Conservation (phyloP, 1,140 invertebrate species). For the Drosophila tropicalis region DNA sequence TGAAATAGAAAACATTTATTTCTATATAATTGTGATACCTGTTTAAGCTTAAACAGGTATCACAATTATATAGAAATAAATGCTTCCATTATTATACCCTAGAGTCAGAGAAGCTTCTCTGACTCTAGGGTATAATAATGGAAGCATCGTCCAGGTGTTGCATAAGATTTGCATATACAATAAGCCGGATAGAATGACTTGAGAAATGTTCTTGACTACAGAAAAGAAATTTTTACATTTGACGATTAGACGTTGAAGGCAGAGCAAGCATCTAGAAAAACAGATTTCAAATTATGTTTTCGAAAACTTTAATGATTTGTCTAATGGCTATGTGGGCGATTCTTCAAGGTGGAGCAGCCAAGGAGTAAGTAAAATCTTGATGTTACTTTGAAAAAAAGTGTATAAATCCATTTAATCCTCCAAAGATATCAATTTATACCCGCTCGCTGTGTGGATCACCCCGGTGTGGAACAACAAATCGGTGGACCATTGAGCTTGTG, state of each 20-base stretch:
- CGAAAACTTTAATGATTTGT: slow-evolving; percentile 17
- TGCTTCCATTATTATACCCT: neutral
- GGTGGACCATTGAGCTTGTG: slow-evolving; percentile 50
- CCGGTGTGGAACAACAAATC: slow-evolving; percentile 42
- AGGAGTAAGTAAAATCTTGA: slow-evolving; percentile 31
- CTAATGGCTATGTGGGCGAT: slow-evolving; percentile 16
- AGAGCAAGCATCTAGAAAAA: slow-evolving; percentile 11
- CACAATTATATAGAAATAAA: too few relatives aligned
- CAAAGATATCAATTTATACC: slow-evolving; percentile 57
- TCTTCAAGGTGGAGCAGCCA: neutral
- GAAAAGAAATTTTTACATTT: slow-evolving; percentile 26
- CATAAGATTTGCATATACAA: slow-evolving; percentile 56
- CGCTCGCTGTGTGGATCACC: slow-evolving; percentile 43
- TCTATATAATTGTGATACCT: neutral
- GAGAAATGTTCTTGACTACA: slow-evolving; percentile 19
- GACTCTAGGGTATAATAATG: neutral
- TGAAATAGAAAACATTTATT: too few relatives aligned
- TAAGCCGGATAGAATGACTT: slow-evolving; percentile 1
- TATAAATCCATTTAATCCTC: neutral
- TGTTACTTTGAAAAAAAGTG: neutral
- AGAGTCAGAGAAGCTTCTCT: neutral
- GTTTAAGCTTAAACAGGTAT: too few relatives aligned
- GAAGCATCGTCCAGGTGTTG: slow-evolving; percentile 37
- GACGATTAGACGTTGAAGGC: slow-evolving; percentile 23
- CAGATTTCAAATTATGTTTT: slow-evolving; percentile 27